Evolutionary conservation across 2,888 invertebrate species (phyloP).

Genomic region (Lithophane semibrunnea): DNA sequence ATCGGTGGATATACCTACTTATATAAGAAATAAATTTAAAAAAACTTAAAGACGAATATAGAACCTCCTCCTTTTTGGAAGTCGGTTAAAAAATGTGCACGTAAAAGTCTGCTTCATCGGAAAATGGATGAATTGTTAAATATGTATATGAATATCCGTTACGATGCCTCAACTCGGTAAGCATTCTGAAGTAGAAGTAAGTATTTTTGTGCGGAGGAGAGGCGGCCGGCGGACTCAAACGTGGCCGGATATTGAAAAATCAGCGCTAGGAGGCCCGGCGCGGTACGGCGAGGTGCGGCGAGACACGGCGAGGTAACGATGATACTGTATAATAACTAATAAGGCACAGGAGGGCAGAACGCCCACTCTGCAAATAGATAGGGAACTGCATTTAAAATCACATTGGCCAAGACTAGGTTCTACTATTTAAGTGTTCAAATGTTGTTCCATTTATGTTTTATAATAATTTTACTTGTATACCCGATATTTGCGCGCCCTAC

Average conservation of each 20-base stretch:
- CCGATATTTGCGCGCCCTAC: no score
- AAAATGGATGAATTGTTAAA: conserved; percentile 25
- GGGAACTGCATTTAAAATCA: background rate
- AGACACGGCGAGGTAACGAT: background rate
- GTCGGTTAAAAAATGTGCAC: conserved; percentile 14
- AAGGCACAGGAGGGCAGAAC: conserved; percentile 33
- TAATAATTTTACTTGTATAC: no score
- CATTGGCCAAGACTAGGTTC: background rate
- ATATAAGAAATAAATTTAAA: no score
- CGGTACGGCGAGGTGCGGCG: background rate
- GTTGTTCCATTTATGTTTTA: no score
- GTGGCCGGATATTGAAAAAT: conserved; percentile 64
- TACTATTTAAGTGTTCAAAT: background rate
- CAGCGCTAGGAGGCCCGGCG: conserved; percentile 4
- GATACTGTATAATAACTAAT: background rate
- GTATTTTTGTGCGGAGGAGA: conserved; percentile 38
- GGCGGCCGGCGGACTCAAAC: conserved; percentile 8
- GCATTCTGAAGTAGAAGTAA: conserved; percentile 29
- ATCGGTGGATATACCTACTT: no score
- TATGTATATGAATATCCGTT: conserved; percentile 25
- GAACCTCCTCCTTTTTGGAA: no score
- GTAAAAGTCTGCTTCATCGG: conserved; percentile 9
- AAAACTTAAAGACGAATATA: no score
- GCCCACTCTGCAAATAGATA: background rate
- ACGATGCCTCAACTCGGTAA: conserved; percentile 44